Conservation (phyloP, 2,113 vertebrate genomes). For the Actenoides lindsayi region DNA sequence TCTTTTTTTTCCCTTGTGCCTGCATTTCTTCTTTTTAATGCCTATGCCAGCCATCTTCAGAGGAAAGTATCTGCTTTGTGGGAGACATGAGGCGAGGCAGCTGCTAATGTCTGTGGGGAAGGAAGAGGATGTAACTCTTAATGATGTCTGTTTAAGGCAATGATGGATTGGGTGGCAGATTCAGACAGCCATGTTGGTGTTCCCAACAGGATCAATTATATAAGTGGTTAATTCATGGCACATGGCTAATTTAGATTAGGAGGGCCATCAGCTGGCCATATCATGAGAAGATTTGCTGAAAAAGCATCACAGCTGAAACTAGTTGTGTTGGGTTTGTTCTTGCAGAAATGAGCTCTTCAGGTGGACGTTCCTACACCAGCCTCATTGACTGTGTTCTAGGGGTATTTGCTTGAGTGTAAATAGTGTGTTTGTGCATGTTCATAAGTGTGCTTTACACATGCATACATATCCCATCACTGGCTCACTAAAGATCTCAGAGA, state of each 20-base stretch:
- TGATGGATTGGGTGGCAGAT: slow-evolving; percentile 13
- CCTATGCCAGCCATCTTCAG: neutral
- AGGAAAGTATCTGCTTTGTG: neutral
- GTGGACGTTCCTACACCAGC: neutral
- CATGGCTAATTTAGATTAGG: neutral
- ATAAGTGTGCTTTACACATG: rapidly evolving
- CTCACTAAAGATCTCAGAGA: neutral
- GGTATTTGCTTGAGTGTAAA: neutral
- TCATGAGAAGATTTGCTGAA: neutral
- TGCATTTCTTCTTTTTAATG: neutral
- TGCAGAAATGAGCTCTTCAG: neutral
- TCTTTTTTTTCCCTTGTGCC: neutral
- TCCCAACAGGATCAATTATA: neutral
- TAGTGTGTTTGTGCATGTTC: neutral
- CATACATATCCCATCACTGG: neutral
- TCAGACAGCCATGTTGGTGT: neutral
- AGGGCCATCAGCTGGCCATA: neutral
- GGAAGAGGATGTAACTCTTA: neutral
- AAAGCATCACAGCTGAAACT: neutral
- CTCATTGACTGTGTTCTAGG: neutral
- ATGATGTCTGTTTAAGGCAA: neutral
- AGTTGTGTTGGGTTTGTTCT: neutral
- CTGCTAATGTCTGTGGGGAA: neutral
- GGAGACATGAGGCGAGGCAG: neutral
- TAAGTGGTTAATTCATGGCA: slow-evolving; percentile 29